Conservation (phyloP, 2,113 vertebrate species). For the Podiceps cristatus region DNA sequence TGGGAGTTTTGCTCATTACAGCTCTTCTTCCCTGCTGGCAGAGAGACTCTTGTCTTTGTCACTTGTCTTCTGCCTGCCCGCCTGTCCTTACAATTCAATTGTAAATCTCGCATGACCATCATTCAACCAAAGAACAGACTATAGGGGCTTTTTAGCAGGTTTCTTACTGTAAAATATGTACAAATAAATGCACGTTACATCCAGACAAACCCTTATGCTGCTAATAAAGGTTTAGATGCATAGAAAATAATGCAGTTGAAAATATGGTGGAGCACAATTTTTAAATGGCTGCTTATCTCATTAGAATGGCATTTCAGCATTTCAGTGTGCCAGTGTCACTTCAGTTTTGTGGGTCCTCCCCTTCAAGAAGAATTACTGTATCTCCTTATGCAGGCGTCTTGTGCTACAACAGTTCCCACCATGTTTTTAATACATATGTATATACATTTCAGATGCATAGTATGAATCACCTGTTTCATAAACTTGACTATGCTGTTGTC, state of each 20-base stretch:
- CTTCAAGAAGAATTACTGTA: neutral
- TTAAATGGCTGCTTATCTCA: conserved; percentile 10
- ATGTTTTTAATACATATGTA: conserved; percentile 35
- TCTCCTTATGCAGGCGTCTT: neutral
- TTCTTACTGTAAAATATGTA: conserved; percentile 30
- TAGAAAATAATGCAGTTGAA: conserved; percentile 11
- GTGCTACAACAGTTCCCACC: neutral
- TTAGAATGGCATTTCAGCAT: conserved; percentile 4
- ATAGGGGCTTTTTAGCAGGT: neutral
- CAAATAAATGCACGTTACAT: conserved; percentile 6
- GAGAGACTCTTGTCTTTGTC: conserved; percentile 50
- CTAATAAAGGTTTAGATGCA: conserved; percentile 50
- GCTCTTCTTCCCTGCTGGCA: conserved; percentile 45
- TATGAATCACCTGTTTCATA: conserved; percentile 46
- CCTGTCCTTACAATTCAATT: conserved; percentile 65
- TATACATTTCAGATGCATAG: neutral
- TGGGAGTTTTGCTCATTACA: conserved; percentile 59
- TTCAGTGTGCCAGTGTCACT: neutral
- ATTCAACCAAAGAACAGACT: conserved; percentile 45
- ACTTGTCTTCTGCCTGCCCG: conserved; percentile 47
- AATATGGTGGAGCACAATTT: neutral
- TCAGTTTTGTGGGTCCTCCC: conserved; percentile 1
- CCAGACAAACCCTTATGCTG: neutral
- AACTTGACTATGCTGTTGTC: conserved; percentile 29
- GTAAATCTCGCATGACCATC: conserved; percentile 39